Conservation (phyloP, 2,888 invertebrate species). For the Sinhomidia bicolor region DNA sequence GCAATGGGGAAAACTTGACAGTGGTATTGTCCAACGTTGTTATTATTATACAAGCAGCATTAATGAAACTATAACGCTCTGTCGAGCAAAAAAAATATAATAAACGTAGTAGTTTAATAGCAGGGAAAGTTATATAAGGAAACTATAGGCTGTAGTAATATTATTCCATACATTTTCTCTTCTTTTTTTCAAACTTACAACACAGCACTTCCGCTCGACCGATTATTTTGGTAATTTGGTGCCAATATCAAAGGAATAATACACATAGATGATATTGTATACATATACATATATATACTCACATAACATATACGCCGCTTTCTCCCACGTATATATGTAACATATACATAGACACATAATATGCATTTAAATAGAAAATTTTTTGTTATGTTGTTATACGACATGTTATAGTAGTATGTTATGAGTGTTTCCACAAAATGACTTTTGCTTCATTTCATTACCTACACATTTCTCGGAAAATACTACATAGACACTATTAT, state of each 20-base stretch:
- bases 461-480: background rate
- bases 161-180: background rate
- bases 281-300: background rate
- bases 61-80: conserved; percentile 23
- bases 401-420: background rate
- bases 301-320: background rate
- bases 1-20: background rate
- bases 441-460: conserved; percentile 32
- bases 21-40: background rate
- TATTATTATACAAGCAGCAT: background rate
- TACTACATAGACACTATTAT: background rate
- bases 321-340: background rate
- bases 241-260: conserved; percentile 19
- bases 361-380: too few relatives aligned
- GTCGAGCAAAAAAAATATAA: background rate
- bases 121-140: background rate
- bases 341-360: conserved; percentile 11
- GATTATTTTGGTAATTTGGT: conserved; percentile 6
- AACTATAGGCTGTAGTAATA: background rate
- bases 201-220: conserved; percentile 16
- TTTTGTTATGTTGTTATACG: background rate
- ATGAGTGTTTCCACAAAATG: conserved; percentile 18
- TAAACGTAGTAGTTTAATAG: background rate
- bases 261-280: background rate
- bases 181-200: too few relatives aligned